Percentiles rank a stretch among this genome's conserved stretches.
Conservation (phyloP, 2,797 vertebrate genomes). For the Mycteria americana region DNA sequence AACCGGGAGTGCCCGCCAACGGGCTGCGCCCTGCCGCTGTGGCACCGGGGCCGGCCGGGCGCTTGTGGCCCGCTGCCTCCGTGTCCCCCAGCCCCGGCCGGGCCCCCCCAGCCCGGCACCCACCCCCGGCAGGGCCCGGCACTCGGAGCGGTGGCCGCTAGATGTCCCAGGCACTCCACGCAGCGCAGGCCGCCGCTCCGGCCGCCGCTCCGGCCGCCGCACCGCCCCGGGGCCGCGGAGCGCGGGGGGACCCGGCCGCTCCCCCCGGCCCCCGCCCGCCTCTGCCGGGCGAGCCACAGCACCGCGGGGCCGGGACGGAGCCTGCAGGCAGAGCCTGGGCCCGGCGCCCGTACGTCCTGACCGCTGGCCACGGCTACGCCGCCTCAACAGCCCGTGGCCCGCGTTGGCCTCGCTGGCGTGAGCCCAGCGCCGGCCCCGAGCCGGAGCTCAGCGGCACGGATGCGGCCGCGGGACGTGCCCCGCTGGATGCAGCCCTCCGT, state of each 20-base stretch:
- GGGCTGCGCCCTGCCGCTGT: background rate
- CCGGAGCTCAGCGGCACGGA: background rate
- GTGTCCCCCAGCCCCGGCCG: background rate
- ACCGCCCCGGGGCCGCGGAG: background rate
- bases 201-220: background rate
- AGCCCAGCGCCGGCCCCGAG: background rate
- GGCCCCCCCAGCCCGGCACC: no score
- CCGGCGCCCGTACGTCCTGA: rapidly evolving
- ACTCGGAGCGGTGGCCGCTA: conserved; percentile 29
- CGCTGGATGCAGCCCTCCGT: background rate
- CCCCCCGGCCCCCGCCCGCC: background rate
- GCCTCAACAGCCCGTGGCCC: rapidly evolving
- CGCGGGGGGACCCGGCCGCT: no score
- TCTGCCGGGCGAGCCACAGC: background rate
- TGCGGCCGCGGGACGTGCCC: background rate
- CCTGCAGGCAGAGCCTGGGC: background rate
- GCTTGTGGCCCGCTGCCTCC: background rate
- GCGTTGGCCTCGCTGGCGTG: rapidly evolving
- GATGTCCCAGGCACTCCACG: conserved; percentile 50
- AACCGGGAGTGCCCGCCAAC: rapidly evolving
- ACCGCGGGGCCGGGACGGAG: background rate
- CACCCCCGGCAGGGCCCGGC: background rate
- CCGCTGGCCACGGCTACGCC: background rate
- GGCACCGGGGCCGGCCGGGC: background rate
- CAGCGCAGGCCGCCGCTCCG: background rate